Percentiles rank a stretch among this genome's conserved stretches.
Evolutionary conservation across 2,113 vertebrate genomes (phyloP).

Genomic region (Crypturellus undulatus): DNA sequence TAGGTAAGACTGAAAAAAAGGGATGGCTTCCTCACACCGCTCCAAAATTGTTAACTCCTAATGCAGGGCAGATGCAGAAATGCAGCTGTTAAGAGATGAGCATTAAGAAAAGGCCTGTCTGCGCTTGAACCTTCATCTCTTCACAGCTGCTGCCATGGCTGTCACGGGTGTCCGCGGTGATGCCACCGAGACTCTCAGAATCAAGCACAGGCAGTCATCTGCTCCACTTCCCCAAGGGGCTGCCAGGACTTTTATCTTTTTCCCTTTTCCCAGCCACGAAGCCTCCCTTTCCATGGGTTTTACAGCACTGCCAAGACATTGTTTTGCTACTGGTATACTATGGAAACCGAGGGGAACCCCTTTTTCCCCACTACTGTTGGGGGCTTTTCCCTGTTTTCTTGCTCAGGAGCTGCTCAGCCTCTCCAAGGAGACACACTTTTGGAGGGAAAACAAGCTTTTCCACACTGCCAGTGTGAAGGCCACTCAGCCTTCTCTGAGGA

Average conservation of each 20-base stretch:
- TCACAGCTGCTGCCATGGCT: not conserved
- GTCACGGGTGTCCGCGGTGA: not conserved
- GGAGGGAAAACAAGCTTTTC: too few relatives aligned
- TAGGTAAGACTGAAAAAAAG: not conserved
- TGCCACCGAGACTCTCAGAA: not conserved
- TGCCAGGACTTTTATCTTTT: not conserved
- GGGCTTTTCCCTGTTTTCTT: too few relatives aligned
- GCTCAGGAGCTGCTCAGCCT: too few relatives aligned
- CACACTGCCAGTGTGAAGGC: too few relatives aligned
- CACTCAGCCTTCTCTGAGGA: too few relatives aligned
- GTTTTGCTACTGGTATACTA: not conserved
- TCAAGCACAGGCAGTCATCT: not conserved
- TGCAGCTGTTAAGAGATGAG: fast-evolving
- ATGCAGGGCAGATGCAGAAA: not conserved
- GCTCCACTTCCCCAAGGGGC: not conserved
- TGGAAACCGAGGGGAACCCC: not conserved
- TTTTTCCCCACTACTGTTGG: too few relatives aligned
- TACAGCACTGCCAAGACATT: not conserved
- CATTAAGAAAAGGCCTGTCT: not conserved
- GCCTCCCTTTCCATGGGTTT: not conserved
- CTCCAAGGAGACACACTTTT: too few relatives aligned
- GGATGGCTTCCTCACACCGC: not conserved
- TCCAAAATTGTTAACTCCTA: not conserved
- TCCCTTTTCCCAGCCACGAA: not conserved
- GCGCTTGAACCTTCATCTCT: not conserved